These are phyloP conservation scores for Sebastes melanostomus DNA, from an alignment of 2,797 vertebrate genomes.

Conservation along the genomic window DNA sequence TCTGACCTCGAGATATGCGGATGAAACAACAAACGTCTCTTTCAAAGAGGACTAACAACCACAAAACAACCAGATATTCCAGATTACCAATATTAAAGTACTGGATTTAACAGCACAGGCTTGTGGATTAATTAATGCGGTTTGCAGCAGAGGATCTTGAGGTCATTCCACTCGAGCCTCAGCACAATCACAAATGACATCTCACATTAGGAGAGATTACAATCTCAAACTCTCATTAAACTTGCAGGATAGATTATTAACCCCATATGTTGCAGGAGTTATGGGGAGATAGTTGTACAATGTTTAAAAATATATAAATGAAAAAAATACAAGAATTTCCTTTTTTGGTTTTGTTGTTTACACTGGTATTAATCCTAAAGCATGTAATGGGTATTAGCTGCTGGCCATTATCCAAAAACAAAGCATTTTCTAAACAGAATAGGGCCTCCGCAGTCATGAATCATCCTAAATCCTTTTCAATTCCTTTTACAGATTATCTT, in stretches of 20 bases:
- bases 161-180: neutral
- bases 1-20: no score
- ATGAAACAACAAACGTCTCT: no score
- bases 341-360: neutral
- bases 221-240: neutral
- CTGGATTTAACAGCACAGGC: neutral
- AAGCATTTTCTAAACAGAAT: neutral
- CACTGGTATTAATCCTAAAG: neutral
- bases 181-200: neutral
- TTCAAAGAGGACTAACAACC: neutral
- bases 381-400: neutral
- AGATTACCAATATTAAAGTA: neutral
- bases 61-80: neutral
- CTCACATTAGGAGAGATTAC: neutral
- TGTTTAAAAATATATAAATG: neutral
- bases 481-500: neutral
- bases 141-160: neutral
- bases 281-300: neutral
- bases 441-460: neutral
- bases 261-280: no score
- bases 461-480: neutral
- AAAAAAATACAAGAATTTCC: neutral
- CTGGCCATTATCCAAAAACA: neutral
- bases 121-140: neutral
- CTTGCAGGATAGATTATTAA: neutral